A percentile compares a stretch with the other conserved stretches of the same genome.
Evolutionary conservation across 2,113 vertebrate genomes (phyloP).

Genomic region (Halcyon malimbica): DNA sequence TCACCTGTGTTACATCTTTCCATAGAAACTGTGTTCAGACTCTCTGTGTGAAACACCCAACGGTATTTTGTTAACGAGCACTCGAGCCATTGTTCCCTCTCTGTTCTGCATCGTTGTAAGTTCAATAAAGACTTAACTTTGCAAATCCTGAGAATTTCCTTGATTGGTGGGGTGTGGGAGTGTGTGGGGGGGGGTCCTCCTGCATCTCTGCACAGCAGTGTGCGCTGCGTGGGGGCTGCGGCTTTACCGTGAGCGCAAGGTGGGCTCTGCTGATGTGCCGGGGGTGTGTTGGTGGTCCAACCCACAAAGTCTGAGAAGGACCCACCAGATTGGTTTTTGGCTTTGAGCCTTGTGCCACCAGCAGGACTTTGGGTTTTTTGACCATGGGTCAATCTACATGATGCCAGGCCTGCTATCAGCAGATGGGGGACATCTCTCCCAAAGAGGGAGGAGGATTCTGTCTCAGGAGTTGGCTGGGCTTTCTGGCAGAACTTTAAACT

Average conservation of each 20-base stretch:
- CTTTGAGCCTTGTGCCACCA: no score
- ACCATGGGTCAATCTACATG: no score
- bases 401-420: no score
- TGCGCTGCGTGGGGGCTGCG: rapidly evolving
- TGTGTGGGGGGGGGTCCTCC: not conserved
- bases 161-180: rapidly evolving
- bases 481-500: no score
- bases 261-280: rapidly evolving
- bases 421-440: no score
- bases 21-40: not conserved
- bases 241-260: rapidly evolving
- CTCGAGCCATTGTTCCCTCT: conserved; percentile 40
- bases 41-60: not conserved
- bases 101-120: conserved; percentile 60
- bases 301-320: no score
- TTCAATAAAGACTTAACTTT: conserved; percentile 80
- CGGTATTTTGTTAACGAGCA: not conserved
- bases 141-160: not conserved
- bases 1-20: not conserved
- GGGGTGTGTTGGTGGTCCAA: not conserved
- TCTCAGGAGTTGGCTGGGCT: no score
- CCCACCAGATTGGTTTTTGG: no score
- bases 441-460: no score
- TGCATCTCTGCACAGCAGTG: no score
- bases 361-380: no score